Base-by-base conservation (phyloP, 23 tunicate species). In the Styela clava region DNA sequence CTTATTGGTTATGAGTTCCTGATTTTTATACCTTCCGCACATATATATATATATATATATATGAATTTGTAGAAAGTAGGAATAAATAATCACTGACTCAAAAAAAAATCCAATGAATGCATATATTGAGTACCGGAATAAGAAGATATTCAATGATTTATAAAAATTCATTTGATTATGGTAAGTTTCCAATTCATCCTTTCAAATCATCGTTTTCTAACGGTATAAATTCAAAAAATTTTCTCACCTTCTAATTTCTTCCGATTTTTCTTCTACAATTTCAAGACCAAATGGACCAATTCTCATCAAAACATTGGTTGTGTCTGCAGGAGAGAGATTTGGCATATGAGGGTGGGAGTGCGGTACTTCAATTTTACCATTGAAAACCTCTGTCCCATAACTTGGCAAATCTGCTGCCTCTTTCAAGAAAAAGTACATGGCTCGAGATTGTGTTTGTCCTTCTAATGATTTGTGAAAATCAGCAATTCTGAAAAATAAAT, bases 201-300 rank as follows among this genome's bases (percentile, higher is more conserved):
- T n/a, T n/a, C n/a, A n/a, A n/a, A n/a, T n/a, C n/a, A n/a, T n/a
- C n/a, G n/a, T n/a, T n/a, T n/a, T n/a, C n/a, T n/a, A n/a, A n/a
- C n/a, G n/a, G n/a, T n/a, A n/a, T n/a, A n/a, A n/a, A n/a, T n/a
- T n/a, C n/a, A n/a, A n/a, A n/a, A n/a, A n/a, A n/a, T n/a, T 16
- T 22, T 7, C 28, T 63, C 22, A 64, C 94, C 76, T 83, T 65
- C 84, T 78, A 20, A 62, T 79, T 62, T 83, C 94, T 34, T 85
- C 37, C 19, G 80, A 78, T 25, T 84, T 82, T 62, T 79, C 85
- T 0, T 83, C 83, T 21, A 84, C 78, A 51, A 88, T 79, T 61
- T 88, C 87, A 31, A 88, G 37, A 16, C 94, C 94, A 0, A 33
- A 68, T 5, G 94, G 94, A 1, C 94, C 94, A 52, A 88, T 79